These are phyloP conservation scores for Plebejus argus DNA, from an alignment of 2,888 invertebrate species.

Conservation along the genomic window DNA sequence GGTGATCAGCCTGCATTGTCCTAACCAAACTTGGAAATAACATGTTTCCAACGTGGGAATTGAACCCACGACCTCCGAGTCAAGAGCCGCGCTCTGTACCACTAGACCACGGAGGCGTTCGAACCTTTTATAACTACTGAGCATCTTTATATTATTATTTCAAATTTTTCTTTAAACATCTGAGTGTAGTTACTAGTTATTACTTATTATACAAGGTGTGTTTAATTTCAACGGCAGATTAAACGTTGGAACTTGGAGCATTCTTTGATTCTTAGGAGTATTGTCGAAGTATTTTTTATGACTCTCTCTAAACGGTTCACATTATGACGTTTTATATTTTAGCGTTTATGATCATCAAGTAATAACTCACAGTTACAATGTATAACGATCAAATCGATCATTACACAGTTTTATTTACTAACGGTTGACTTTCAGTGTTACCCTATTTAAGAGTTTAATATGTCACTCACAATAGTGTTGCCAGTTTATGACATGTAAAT, in stretches of 20 bases:
- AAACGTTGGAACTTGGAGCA: background rate
- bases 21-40: too few relatives aligned
- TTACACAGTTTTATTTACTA: conserved; percentile 5
- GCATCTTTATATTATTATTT: too few relatives aligned
- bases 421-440: conserved; percentile 54
- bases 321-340: background rate
- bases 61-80: too few relatives aligned
- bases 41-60: too few relatives aligned
- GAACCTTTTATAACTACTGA: too few relatives aligned
- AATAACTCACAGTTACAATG: conserved; percentile 6
- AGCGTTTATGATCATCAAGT: background rate
- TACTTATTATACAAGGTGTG: too few relatives aligned
- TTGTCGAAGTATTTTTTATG: background rate
- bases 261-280: background rate
- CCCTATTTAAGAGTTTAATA: conserved; percentile 70
- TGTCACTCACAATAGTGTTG: conserved; percentile 67
- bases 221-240: too few relatives aligned
- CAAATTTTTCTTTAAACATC: too few relatives aligned
- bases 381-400: conserved; percentile 21
- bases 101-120: too few relatives aligned
- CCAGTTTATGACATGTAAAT: conserved; percentile 69
- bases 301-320: conserved; percentile 8
- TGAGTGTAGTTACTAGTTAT: too few relatives aligned
- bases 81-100: too few relatives aligned
- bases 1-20: too few relatives aligned